Conservation (phyloP, 2,888 invertebrate genomes). For the Dicyrtomina minuta region DNA sequence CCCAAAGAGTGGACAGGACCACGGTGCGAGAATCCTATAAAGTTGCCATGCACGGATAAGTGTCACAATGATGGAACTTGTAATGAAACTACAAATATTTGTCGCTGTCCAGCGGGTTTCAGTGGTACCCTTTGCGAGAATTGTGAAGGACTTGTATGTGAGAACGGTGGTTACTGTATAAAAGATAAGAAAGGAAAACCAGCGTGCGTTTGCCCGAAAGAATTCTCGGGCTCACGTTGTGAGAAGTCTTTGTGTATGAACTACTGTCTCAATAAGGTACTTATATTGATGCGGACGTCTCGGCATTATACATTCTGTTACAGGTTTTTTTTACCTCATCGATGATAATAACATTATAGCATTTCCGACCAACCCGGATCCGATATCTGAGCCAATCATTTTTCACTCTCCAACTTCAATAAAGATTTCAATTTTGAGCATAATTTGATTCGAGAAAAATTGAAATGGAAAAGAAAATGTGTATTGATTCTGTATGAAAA, state of each 20-base stretch:
- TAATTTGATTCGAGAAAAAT: no score
- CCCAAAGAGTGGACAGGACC: slow-evolving; percentile 67
- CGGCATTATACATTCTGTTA: neutral
- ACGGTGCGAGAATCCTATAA: slow-evolving; percentile 57
- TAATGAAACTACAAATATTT: slow-evolving; percentile 56
- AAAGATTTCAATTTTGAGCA: neutral
- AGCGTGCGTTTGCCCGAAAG: slow-evolving; percentile 60
- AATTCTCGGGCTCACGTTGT: slow-evolving; percentile 61
- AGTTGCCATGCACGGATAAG: slow-evolving; percentile 60
- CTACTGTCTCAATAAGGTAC: slow-evolving; percentile 57
- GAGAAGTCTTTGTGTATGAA: slow-evolving; percentile 58
- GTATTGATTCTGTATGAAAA: no score
- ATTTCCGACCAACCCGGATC: no score
- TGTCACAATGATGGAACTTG: slow-evolving; percentile 68
- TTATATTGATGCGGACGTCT: slow-evolving; percentile 7
- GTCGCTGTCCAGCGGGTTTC: slow-evolving; percentile 62
- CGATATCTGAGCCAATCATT: no score
- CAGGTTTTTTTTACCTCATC: no score
- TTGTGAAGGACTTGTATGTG: slow-evolving; percentile 63
- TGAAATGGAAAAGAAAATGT: neutral
- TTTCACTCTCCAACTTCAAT: no score
- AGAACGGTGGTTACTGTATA: slow-evolving; percentile 65
- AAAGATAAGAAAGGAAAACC: slow-evolving; percentile 53
- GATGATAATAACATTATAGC: no score
- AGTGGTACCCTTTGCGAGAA: slow-evolving; percentile 62